Conservation (phyloP, 2,113 vertebrate species). For the Gasterosteus aculeatus region DNA sequence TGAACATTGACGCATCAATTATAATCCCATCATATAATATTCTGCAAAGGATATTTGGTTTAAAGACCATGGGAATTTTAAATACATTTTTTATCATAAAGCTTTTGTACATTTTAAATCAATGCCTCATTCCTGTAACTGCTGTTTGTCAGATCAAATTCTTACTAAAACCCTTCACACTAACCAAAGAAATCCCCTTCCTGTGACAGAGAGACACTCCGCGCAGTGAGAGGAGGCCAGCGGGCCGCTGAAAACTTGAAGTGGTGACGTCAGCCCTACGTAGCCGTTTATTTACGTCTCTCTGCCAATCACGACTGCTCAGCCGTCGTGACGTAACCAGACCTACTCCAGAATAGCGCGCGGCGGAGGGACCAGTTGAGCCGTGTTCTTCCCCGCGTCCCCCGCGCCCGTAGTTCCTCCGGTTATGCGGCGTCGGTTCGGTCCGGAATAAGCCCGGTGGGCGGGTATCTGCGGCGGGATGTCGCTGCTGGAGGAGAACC, state of each 20-base stretch:
- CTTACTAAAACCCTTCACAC: neutral
- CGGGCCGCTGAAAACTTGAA: constrained; percentile 12
- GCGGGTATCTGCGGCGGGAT: constrained; percentile 60
- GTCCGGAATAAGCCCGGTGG: constrained; percentile 1
- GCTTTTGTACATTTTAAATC: no score
- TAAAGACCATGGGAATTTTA: neutral
- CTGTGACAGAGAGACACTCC: constrained; percentile 2
- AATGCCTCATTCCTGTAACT: neutral
- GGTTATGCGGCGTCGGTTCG: neutral
- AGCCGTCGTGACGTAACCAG: constrained; percentile 67
- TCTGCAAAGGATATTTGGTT: neutral
- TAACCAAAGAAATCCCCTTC: constrained; percentile 1
- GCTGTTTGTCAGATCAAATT: neutral
- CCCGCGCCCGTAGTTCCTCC: constrained; percentile 29
- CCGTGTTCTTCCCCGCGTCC: neutral
- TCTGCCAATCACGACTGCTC: constrained; percentile 55
- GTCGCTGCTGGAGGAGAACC: constrained; percentile 87
- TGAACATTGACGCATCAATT: neutral
- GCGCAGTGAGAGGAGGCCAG: neutral
- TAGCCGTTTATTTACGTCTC: constrained; percentile 60
- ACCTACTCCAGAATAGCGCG: constrained; percentile 74
- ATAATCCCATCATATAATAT: neutral
- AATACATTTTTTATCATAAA: no score
- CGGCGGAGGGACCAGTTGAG: constrained; percentile 40
- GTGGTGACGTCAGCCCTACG: constrained; percentile 60